phyloP scores from a whole-genome alignment of 30 jellyfish, hydroid and myxozoan species.

The Hydra vulgaris region DNA sequence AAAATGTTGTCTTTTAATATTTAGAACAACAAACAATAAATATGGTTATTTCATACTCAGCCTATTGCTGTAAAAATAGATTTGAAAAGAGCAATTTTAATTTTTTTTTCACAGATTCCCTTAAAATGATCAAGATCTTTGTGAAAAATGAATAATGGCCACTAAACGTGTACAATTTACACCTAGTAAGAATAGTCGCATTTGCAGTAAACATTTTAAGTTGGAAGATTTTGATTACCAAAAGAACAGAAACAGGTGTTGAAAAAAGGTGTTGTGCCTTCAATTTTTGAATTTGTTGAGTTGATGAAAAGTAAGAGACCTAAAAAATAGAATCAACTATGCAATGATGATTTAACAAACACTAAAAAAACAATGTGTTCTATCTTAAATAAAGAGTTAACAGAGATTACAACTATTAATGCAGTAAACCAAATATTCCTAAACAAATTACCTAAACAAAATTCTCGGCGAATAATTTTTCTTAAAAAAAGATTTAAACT shows the following conservation, averaged over 20 bases:
- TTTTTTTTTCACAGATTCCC: background rate
- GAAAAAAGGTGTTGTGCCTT: background rate
- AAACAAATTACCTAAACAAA: too few relatives aligned
- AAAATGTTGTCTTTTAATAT: too few relatives aligned
- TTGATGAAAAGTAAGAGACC: background rate
- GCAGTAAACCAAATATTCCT: background rate
- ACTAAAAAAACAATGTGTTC: background rate
- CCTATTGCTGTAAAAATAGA: background rate
- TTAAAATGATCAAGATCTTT: background rate
- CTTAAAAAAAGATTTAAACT: background rate
- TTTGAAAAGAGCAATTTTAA: background rate
- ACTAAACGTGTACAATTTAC: background rate
- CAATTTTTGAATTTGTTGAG: background rate
- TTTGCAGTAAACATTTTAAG: background rate
- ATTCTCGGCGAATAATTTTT: background rate
- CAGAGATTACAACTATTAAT: background rate
- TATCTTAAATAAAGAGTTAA: background rate
- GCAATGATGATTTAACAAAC: background rate
- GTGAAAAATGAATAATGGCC: background rate
- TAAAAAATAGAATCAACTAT: background rate
- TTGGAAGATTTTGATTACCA: background rate
- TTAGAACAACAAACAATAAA: background rate
- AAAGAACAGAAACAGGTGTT: background rate
- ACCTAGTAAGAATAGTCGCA: background rate
- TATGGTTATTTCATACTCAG: background rate